Evolutionary conservation across 1,140 invertebrate genomes (phyloP).

Genomic region (Caerostris extrusa): DNA sequence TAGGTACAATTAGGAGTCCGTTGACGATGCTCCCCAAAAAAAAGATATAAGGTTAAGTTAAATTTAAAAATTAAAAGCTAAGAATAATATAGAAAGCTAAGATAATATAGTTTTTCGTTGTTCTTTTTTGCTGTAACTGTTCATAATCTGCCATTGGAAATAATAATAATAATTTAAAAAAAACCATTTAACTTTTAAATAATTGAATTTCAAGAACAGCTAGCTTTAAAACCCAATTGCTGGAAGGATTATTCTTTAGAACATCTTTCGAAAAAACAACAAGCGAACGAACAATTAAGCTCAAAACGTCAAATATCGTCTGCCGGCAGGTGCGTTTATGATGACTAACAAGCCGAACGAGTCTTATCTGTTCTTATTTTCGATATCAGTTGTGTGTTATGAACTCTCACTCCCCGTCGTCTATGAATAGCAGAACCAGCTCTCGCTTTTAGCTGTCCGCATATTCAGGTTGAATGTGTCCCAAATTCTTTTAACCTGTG

Average conservation of each 20-base stretch:
- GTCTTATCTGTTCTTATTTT: background rate
- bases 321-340: background rate
- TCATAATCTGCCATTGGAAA: no score
- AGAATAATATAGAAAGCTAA: no score
- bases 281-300: background rate
- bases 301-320: conserved; percentile 13
- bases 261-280: background rate
- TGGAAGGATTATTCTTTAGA: background rate
- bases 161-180: no score
- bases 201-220: no score
- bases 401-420: background rate
- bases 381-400: background rate
- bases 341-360: conserved; percentile 6
- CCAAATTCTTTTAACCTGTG: background rate
- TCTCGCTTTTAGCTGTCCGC: conserved; percentile 12
- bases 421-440: conserved; percentile 26
- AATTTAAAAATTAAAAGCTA: no score
- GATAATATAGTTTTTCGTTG: no score
- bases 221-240: background rate
- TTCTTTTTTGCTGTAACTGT: no score
- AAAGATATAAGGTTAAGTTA: no score
- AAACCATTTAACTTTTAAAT: no score
- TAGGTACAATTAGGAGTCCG: no score
- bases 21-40: no score
- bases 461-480: background rate